Evolutionary conservation across 2,888 invertebrate species (phyloP), one percentile per base, ranked within the genome.

Genomic region (Encarsia formosa): DNA sequence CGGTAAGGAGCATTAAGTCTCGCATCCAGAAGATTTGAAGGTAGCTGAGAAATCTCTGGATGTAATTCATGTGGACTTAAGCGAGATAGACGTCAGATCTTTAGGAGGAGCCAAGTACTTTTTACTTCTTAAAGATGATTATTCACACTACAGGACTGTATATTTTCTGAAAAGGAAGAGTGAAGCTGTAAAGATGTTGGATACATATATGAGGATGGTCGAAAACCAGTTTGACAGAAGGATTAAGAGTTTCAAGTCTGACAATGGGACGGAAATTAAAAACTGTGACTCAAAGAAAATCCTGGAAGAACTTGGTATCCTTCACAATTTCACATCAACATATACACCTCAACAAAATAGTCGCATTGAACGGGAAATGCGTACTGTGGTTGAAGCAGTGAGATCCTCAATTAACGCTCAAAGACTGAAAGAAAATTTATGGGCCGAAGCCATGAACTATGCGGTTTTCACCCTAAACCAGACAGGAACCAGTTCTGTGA

Each of bases 341-440:
- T 64, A 69, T 40, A 63, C 66, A 32, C 66, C 65, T 16, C 59
- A 69, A 57, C 65, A 69, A 47, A 70, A 68, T 55, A 64, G 65
- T 9, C 26, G 66, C 40, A 64, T 67, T 22, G 65, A 69, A 54
- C 52, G 67, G 34, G 65, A 68, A 58, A 69, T 67, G 63, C 47
- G 67, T 19, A 69, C 65, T 9, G 54, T 69, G 11, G 63, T 65
- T 4, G 67, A 69, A 47, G 56, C 65, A 48, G 64, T 65, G 22
- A 54, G 65, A 43, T 56, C 67, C n/a, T 59, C 43, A 8, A 55
- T 66, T 24, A 49, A 59, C 39, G 59, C 62, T 19, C 18, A 34
- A 43, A 37, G 50, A 11, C 16, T 63, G 18, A 47, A 58, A 37
- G 46, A 54, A 52, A 61, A 49, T 15, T 26, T 58, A 23, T 63